Conservation (phyloP, 2,797 vertebrate species). For the Eutrigla gurnardus region DNA sequence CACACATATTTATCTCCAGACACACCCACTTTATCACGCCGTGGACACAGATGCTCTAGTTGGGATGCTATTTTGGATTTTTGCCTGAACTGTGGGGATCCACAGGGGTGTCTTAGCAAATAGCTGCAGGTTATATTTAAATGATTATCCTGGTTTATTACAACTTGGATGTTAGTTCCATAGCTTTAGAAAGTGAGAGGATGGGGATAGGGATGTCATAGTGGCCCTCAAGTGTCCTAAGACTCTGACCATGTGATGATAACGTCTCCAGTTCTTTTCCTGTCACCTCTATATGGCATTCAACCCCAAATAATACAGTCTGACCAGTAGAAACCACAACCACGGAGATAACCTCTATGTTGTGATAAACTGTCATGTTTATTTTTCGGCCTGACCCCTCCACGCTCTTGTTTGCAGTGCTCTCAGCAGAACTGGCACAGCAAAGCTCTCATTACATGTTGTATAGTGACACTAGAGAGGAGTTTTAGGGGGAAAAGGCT, state of each 20-base stretch:
- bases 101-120: slow-evolving; percentile 7
- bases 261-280: background rate
- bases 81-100: slow-evolving; percentile 20
- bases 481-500: slow-evolving; percentile 36
- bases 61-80: slow-evolving; percentile 41
- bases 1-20: slow-evolving; percentile 23
- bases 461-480: slow-evolving; percentile 57
- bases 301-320: background rate
- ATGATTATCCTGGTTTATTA: background rate
- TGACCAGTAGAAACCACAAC: slow-evolving; percentile 8
- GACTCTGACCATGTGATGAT: background rate
- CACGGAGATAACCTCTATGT: background rate
- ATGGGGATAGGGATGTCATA: background rate
- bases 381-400: slow-evolving; percentile 37
- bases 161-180: background rate
- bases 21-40: slow-evolving; percentile 3
- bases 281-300: background rate
- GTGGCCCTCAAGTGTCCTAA: background rate
- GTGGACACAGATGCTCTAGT: slow-evolving; percentile 16
- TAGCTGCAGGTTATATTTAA: background rate
- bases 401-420: slow-evolving; percentile 35
- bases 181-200: background rate
- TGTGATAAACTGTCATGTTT: slow-evolving; percentile 25
- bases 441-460: slow-evolving; percentile 57
- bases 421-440: slow-evolving; percentile 64